Percentiles rank a stretch among this genome's conserved stretches.
Conservation (phyloP, 2,888 invertebrate genomes). For the Aporophyla lueneburgensis region DNA sequence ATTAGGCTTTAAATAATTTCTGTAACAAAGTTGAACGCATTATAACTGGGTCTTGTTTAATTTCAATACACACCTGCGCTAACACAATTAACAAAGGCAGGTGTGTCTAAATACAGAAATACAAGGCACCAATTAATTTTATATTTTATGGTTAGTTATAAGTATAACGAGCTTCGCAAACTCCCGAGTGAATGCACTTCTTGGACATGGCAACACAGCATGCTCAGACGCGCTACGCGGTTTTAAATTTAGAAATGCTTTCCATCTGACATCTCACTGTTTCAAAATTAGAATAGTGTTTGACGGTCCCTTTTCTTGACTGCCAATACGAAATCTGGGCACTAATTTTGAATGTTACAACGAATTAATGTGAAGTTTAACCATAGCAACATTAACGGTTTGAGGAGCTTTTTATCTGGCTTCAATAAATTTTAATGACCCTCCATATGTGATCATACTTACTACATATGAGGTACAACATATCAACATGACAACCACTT, state of each 20-base stretch:
- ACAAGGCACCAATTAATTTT: slow-evolving; percentile 46
- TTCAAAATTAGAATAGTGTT: slow-evolving; percentile 75
- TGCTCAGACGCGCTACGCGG: slow-evolving; percentile 80
- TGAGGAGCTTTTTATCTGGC: slow-evolving; percentile 35
- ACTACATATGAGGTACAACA: slow-evolving; percentile 7
- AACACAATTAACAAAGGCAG: slow-evolving; percentile 61
- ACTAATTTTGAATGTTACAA: slow-evolving; percentile 25
- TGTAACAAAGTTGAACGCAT: slow-evolving; percentile 64
- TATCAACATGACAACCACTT: slow-evolving; percentile 60
- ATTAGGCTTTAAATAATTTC: slow-evolving; percentile 29
- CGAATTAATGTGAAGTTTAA: not conserved
- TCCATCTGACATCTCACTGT: slow-evolving; percentile 75
- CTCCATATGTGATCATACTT: slow-evolving; percentile 31
- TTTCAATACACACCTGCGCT: slow-evolving; percentile 63
- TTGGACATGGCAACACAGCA: slow-evolving; percentile 70
- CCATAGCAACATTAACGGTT: slow-evolving; percentile 16
- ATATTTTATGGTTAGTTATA: slow-evolving; percentile 46
- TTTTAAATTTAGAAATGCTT: slow-evolving; percentile 81
- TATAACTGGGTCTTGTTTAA: slow-evolving; percentile 60
- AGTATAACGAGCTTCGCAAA: slow-evolving; percentile 50
- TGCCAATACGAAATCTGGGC: slow-evolving; percentile 46
- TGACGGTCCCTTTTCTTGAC: slow-evolving; percentile 65
- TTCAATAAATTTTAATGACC: slow-evolving; percentile 35
- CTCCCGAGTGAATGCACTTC: slow-evolving; percentile 59
- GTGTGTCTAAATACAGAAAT: slow-evolving; percentile 54